These are phyloP conservation scores for Polypedilum pembai DNA, from an alignment of 1,140 invertebrate species.

Conservation along the genomic window DNA sequence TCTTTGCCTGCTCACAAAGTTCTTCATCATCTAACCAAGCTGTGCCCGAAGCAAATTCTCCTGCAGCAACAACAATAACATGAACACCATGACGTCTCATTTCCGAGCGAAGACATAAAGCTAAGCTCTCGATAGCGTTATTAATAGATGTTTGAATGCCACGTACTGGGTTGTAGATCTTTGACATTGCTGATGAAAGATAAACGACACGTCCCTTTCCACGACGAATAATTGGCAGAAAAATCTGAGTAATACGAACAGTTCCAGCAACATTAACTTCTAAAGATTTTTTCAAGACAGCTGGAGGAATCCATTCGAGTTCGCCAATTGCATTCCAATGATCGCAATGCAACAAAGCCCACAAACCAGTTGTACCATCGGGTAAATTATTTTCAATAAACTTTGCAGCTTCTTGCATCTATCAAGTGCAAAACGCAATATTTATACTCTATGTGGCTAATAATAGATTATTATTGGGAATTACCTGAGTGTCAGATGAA, in stretches of 20 bases:
- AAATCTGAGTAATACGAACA: conserved; percentile 67
- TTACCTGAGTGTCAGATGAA: conserved; percentile 59
- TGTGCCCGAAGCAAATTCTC: conserved; percentile 68
- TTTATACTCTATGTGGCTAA: background rate
- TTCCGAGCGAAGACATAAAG: conserved; percentile 71
- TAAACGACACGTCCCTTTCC: conserved; percentile 63
- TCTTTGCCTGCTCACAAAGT: conserved; percentile 61
- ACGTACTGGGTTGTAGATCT: conserved; percentile 64
- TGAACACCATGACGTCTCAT: conserved; percentile 67
- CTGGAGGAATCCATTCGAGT: conserved; percentile 77
- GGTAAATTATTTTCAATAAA: conserved; percentile 69
- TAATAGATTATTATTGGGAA: background rate
- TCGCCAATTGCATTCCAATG: conserved; percentile 81
- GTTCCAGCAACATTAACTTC: conserved; percentile 69
- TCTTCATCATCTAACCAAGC: conserved; percentile 64
- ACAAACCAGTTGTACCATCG: conserved; percentile 67
- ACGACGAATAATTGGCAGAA: conserved; percentile 68
- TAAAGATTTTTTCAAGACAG: conserved; percentile 61
- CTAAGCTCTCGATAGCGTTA: conserved; percentile 72
- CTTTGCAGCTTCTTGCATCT: conserved; percentile 64
- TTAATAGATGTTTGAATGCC: conserved; percentile 71
- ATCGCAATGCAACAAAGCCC: conserved; percentile 84
- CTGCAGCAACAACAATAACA: conserved; percentile 71
- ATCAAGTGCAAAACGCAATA: too few species aligned
- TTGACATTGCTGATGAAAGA: conserved; percentile 60